These are phyloP conservation scores for Diploscapter pachys DNA, from an alignment of 1,140 invertebrate species.

Conservation along the genomic window DNA sequence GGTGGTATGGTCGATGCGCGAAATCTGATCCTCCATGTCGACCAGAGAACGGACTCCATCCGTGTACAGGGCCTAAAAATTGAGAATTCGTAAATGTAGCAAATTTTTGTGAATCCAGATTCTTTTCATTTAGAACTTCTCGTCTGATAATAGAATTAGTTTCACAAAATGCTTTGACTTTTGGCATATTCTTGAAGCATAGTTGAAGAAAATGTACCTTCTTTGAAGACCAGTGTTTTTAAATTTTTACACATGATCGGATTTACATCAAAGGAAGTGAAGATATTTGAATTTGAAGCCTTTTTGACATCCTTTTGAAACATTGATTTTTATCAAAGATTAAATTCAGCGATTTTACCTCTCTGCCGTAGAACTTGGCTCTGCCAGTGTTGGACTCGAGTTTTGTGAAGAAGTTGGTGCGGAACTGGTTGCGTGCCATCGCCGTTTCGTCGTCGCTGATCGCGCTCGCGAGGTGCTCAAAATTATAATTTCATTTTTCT, in stretches of 20 bases:
- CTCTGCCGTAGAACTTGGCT: slow-evolving; percentile 88
- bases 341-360: slow-evolving; percentile 22
- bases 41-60: slow-evolving; percentile 26
- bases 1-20: slow-evolving; percentile 20
- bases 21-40: slow-evolving; percentile 28
- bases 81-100: neutral
- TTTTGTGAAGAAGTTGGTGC: slow-evolving; percentile 92
- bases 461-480: slow-evolving; percentile 72
- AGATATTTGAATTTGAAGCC: too few species aligned
- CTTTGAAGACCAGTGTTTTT: too few species aligned
- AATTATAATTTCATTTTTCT: too few species aligned
- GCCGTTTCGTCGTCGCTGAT: slow-evolving; percentile 87
- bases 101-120: too few species aligned
- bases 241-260: too few species aligned
- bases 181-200: too few species aligned
- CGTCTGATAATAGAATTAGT: too few species aligned
- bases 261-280: too few species aligned
- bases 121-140: too few species aligned
- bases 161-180: too few species aligned
- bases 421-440: slow-evolving; percentile 86
- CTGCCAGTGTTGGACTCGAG: slow-evolving; percentile 94
- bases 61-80: slow-evolving; percentile 36
- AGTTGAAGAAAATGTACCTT: too few species aligned
- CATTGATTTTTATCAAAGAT: neutral
- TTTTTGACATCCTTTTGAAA: too few species aligned